Evolutionary conservation across 2,113 vertebrate genomes (phyloP).

Genomic region (Crypturellus undulatus): DNA sequence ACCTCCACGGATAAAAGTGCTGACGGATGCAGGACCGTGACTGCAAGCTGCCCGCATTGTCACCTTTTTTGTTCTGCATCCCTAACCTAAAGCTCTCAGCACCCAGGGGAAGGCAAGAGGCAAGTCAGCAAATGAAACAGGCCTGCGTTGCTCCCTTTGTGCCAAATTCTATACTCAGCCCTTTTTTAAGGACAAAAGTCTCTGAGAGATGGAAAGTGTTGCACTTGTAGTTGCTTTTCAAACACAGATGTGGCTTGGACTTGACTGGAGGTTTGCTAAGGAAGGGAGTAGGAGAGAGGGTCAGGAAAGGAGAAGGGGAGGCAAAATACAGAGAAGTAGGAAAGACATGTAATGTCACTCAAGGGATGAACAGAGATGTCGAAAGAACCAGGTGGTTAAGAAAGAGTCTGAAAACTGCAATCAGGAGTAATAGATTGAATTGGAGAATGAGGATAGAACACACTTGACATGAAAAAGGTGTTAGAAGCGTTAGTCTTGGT

Average conservation of each 20-base stretch:
- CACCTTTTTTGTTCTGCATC: conserved; percentile 24
- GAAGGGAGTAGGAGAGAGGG: not conserved
- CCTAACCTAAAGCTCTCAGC: not conserved
- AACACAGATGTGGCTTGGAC: not conserved
- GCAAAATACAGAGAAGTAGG: not conserved
- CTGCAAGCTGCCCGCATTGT: not conserved
- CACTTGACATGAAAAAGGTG: not conserved
- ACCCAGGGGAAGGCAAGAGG: not conserved
- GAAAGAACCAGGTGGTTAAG: not conserved
- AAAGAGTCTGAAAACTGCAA: not conserved
- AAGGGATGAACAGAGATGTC: not conserved
- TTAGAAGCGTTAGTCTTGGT: not conserved
- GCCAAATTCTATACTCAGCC: not conserved
- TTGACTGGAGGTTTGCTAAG: not conserved
- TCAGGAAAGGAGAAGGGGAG: not conserved
- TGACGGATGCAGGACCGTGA: conserved; percentile 27
- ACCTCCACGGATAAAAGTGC: conserved; percentile 3
- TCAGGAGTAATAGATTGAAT: not conserved
- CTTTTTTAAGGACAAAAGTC: not conserved
- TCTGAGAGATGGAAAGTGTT: not conserved
- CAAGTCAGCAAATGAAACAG: conserved; percentile 14
- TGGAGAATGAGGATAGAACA: not conserved
- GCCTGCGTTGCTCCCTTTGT: not conserved
- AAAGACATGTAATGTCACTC: not conserved
- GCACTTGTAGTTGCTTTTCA: not conserved